These are phyloP conservation scores for Empis livida DNA, from an alignment of 2,888 invertebrate species.

Conservation along the genomic window DNA sequence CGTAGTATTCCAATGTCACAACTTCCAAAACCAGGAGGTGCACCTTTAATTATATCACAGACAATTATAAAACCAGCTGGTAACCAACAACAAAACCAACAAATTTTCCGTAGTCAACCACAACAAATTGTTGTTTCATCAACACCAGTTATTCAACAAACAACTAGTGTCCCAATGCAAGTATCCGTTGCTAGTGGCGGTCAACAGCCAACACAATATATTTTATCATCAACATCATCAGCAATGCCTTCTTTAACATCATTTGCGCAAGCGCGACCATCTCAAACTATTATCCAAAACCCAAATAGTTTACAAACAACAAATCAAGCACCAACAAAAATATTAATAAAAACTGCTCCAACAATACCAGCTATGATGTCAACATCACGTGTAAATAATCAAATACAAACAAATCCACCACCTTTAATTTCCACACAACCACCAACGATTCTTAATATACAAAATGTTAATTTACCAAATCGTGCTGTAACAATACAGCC, in stretches of 20 bases:
- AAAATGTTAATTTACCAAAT: slow-evolving; percentile 34
- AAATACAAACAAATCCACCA: slow-evolving; percentile 28
- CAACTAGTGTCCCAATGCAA: slow-evolving; percentile 9
- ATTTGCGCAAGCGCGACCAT: slow-evolving; percentile 26
- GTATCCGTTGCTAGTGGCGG: neutral
- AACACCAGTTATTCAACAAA: slow-evolving; percentile 1
- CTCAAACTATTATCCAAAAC: slow-evolving; percentile 27
- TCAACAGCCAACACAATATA: slow-evolving; percentile 25
- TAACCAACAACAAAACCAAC: slow-evolving; percentile 5
- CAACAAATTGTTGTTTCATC: neutral
- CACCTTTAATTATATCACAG: slow-evolving; percentile 34
- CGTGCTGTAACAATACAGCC: slow-evolving; percentile 34
- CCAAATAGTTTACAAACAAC: slow-evolving; percentile 17
- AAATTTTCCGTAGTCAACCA: slow-evolving; percentile 2
- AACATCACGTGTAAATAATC: slow-evolving; percentile 7
- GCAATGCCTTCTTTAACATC: slow-evolving; percentile 29
- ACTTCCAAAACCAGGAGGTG: slow-evolving; percentile 15
- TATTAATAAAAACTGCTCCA: slow-evolving; percentile 33
- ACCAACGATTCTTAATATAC: slow-evolving; percentile 28
- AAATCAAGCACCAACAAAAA: slow-evolving; percentile 29
- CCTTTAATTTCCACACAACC: slow-evolving; percentile 32
- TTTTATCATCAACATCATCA: slow-evolving; percentile 25
- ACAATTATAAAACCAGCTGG: slow-evolving; percentile 32
- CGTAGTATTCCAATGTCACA: slow-evolving; percentile 8
- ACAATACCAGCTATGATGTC: slow-evolving; percentile 29